Base-by-base conservation (phyloP, 2,797 vertebrate genomes). In the Corythornis leucogaster region DNA sequence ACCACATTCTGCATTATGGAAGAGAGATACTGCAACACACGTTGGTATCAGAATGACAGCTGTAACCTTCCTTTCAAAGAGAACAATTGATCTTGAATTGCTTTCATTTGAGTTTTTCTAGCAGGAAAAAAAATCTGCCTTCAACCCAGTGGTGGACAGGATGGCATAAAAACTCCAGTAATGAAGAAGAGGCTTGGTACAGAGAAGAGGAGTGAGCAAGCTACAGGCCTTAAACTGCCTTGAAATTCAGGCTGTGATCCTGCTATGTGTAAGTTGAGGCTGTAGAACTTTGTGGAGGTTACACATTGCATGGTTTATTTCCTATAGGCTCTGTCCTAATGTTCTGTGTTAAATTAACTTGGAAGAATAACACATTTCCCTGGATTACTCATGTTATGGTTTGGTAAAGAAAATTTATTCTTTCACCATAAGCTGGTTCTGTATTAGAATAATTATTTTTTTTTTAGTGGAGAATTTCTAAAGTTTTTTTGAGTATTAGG, bases 1-100 rank as follows among this genome's bases (percentile, higher is more conserved):
- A 94, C 75, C 68, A 92, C 28, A 26, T 92, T 46, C 59, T 87
- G 89, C 82, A 82, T 91, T 85, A 61, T 62, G 91, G 90, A 89
- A 74, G 84, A 73, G 90, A 55, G 69, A 69, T 80, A 55, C 77
- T 2, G n/a, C 80, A 80, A 71, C 92, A 80, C 38, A 38, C 22
- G 0, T 50, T 57, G 61, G 50, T 69, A 33, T 90, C 63, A 80
- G 82, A 93, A 79, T 83, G 75, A 69, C 55, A 87, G 87, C 85
- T 74, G 38, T 94, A 92, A 75, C 78, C 86, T 92, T 51, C 61
- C 63, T 95, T 78, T 81, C 73, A 86, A 77, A 82, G 63, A 0
- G 15, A 93, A 91, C 67, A 79, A 30, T 59, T 73, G 38, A 71
- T 87, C 66, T 48, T 57, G 68, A 63, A 69, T 86, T 80, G 68